Conservation (phyloP, 2,888 invertebrate species). For the Hypsopygia costalis region DNA sequence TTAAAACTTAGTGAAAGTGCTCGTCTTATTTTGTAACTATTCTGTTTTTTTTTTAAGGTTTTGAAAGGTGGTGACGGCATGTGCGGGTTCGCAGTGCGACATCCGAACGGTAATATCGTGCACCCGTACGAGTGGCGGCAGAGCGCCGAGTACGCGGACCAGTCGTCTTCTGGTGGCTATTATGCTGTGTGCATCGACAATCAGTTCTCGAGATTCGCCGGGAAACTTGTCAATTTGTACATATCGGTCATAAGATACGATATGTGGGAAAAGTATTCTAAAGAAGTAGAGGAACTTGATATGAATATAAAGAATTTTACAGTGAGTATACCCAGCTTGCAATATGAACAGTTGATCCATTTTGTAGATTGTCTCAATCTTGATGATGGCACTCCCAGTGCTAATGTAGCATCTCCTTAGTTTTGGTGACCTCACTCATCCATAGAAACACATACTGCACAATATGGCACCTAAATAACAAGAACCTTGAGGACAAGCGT, state of each 20-base stretch:
- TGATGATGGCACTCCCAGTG: no score
- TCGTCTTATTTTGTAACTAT: constrained; percentile 21
- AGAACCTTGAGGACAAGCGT: no score
- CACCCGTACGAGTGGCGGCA: constrained; percentile 95
- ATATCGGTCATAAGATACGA: constrained; percentile 95
- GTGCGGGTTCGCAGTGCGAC: constrained; percentile 94
- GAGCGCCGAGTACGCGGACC: constrained; percentile 94
- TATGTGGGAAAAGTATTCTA: constrained; percentile 94
- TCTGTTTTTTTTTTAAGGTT: constrained; percentile 80
- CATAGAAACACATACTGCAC: no score
- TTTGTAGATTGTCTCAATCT: no score
- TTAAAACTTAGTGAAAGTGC: constrained; percentile 10
- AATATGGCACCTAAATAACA: no score
- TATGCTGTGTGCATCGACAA: constrained; percentile 96
- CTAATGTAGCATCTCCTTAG: no score
- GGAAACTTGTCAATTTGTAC: constrained; percentile 93
- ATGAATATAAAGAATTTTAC: constrained; percentile 95
- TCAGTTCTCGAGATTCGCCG: constrained; percentile 94
- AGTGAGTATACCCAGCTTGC: constrained; percentile 71
- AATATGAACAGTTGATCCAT: no score
- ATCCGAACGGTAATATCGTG: constrained; percentile 91
- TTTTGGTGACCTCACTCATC: no score
- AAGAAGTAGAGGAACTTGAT: constrained; percentile 93
- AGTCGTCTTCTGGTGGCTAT: constrained; percentile 89
- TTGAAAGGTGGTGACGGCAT: constrained; percentile 96